Conservation (phyloP, 2,113 vertebrate species). For the Stercorarius parasiticus region DNA sequence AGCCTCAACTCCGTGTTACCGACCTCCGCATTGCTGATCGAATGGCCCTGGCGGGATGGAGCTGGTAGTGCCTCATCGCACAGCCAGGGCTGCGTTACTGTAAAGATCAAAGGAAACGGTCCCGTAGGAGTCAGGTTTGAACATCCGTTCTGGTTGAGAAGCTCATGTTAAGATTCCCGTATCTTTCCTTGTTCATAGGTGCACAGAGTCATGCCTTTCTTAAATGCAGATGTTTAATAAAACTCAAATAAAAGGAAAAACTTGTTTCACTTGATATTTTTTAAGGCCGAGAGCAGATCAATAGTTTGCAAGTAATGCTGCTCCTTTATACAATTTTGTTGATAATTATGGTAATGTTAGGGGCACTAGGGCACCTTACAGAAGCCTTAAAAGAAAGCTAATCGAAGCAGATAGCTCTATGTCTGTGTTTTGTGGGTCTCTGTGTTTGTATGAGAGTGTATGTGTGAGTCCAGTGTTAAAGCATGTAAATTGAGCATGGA, state of each 20-base stretch:
- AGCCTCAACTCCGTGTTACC: neutral
- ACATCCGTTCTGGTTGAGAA: conserved; percentile 14
- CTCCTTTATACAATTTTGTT: conserved; percentile 48
- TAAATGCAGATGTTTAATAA: conserved; percentile 51
- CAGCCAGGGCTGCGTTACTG: neutral
- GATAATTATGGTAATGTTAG: conserved; percentile 33
- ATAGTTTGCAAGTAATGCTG: conserved; percentile 39
- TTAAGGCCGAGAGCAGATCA: conserved; percentile 49
- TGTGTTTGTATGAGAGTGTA: conserved; percentile 15
- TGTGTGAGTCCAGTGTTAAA: conserved; percentile 42
- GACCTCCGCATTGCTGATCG: accelerated
- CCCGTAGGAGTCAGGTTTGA: neutral
- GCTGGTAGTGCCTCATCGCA: neutral
- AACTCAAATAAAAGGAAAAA: conserved; percentile 28
- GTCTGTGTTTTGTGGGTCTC: conserved; percentile 46
- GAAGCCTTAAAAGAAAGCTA: conserved; percentile 74
- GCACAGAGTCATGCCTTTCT: conserved; percentile 33
- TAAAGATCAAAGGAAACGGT: neutral
- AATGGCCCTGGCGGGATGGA: neutral
- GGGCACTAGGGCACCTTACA: conserved; percentile 67
- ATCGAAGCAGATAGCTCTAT: conserved; percentile 24
- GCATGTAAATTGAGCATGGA: conserved; percentile 69
- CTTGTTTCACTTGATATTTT: conserved; percentile 52
- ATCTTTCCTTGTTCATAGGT: conserved; percentile 26
- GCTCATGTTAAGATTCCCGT: neutral